These are phyloP conservation scores for Danionella dracula DNA, from an alignment of 2,797 vertebrate species.

Conservation along the genomic window DNA sequence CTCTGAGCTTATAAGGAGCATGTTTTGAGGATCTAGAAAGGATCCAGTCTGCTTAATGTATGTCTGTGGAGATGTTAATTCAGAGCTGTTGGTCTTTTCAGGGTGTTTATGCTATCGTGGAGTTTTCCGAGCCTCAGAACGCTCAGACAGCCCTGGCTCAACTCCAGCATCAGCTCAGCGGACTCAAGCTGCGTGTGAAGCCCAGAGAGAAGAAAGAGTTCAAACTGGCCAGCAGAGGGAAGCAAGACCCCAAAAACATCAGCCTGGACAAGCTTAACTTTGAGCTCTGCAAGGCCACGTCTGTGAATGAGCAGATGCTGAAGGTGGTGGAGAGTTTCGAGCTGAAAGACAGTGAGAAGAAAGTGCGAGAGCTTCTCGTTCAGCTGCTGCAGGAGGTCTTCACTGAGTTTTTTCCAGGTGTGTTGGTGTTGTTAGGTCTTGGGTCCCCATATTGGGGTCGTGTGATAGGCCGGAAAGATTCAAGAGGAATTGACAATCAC, in stretches of 20 bases:
- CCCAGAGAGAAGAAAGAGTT: constrained; percentile 82
- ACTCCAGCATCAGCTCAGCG: constrained; percentile 68
- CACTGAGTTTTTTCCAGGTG: constrained; percentile 88
- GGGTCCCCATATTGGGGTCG: too few relatives aligned
- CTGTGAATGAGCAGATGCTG: constrained; percentile 81
- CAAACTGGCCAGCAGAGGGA: constrained; percentile 69
- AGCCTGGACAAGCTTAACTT: constrained; percentile 65
- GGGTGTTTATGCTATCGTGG: constrained; percentile 88
- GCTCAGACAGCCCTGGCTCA: constrained; percentile 61
- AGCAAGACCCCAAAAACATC: constrained; percentile 53
- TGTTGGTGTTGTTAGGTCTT: not conserved
- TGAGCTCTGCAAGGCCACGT: constrained; percentile 63
- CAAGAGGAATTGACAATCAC: too few relatives aligned
- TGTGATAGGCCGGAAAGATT: too few relatives aligned
- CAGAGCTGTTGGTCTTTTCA: too few relatives aligned
- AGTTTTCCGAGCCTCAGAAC: constrained; percentile 66
- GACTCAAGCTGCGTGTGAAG: constrained; percentile 76
- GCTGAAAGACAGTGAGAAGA: constrained; percentile 76
- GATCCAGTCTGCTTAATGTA: too few relatives aligned
- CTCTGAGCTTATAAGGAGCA: too few relatives aligned
- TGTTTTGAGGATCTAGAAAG: too few relatives aligned
- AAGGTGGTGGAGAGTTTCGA: constrained; percentile 73
- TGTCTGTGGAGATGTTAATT: too few relatives aligned
- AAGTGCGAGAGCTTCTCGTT: constrained; percentile 73
- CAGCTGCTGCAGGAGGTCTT: constrained; percentile 86